Evolutionary conservation across 2,888 invertebrate species (phyloP).

Genomic region (Danaus chrysippus): DNA sequence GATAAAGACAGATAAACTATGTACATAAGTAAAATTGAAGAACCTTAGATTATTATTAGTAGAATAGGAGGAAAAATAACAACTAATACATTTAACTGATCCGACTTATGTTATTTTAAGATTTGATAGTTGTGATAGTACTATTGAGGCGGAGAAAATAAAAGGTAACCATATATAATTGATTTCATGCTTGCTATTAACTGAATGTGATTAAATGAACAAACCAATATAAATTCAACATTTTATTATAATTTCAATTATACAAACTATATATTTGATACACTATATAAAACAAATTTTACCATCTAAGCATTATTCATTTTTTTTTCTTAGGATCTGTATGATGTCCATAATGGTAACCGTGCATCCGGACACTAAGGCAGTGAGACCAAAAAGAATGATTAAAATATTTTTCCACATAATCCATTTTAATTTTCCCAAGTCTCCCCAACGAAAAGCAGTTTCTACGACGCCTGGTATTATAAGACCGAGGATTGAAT

Average conservation of each 20-base stretch:
- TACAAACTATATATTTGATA: conserved; percentile 6
- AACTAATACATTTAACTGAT: neutral
- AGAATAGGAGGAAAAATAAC: neutral
- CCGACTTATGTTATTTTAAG: neutral
- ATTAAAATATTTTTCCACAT: conserved; percentile 83
- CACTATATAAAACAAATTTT: conserved; percentile 4
- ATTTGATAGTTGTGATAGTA: neutral
- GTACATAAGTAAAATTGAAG: neutral
- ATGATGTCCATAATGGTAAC: conserved; percentile 66
- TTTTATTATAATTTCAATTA: conserved; percentile 7
- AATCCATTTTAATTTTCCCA: conserved; percentile 83
- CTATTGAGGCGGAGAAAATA: neutral
- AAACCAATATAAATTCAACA: conserved; percentile 8
- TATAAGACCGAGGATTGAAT: conserved; percentile 85
- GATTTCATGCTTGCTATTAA: neutral
- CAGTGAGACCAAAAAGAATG: conserved; percentile 78
- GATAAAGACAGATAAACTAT: conserved; percentile 34
- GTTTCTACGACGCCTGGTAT: conserved; percentile 87
- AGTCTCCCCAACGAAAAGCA: conserved; percentile 83
- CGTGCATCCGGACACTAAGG: conserved; percentile 81
- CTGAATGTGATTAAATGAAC: neutral
- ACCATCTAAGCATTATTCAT: conserved; percentile 24
- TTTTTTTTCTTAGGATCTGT: conserved; percentile 71
- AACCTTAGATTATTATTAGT: neutral
- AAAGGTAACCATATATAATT: neutral